phyloP scores from a whole-genome alignment of 2,113 vertebrate species.

The Oryzias celebensis region DNA sequence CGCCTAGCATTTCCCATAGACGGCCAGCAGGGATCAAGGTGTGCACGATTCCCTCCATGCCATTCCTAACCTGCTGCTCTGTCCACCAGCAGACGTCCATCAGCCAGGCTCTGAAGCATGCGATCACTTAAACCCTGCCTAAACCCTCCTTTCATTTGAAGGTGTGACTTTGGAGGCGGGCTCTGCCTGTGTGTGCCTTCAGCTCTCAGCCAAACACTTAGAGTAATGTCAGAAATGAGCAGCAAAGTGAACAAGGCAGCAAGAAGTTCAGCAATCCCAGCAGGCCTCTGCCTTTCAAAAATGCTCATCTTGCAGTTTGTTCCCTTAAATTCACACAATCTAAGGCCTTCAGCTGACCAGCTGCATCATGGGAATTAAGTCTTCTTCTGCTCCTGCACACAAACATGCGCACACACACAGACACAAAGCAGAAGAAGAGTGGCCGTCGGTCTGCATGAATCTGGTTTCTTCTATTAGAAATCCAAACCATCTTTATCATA shows the following conservation, averaged over 20 bases:
- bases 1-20: slow-evolving; percentile 70
- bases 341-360: slow-evolving; percentile 72
- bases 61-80: neutral
- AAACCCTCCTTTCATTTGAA: too few relatives aligned
- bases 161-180: too few relatives aligned
- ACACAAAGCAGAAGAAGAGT: neutral
- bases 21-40: slow-evolving; percentile 57
- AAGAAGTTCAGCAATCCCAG: slow-evolving; percentile 34
- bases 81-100: slow-evolving; percentile 45
- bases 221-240: slow-evolving; percentile 35
- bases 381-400: slow-evolving; percentile 59
- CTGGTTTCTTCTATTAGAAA: slow-evolving; percentile 63
- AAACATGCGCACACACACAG: slow-evolving; percentile 20
- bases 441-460: too few relatives aligned
- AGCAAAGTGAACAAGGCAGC: slow-evolving; percentile 31
- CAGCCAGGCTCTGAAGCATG: slow-evolving; percentile 29
- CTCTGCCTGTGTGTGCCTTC: slow-evolving; percentile 4
- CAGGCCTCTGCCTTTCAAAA: slow-evolving; percentile 57
- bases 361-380: slow-evolving; percentile 72
- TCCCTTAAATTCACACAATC: slow-evolving; percentile 27
- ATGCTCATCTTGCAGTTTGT: slow-evolving; percentile 44
- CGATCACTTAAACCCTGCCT: slow-evolving; percentile 35
- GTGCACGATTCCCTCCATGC: slow-evolving; percentile 12
- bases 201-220: slow-evolving; percentile 28
- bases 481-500: slow-evolving; percentile 77